Evolutionary conservation across 2,113 vertebrate genomes (phyloP), one percentile per base, ranked within the genome.

Genomic region (Diadophis punctatus): DNA sequence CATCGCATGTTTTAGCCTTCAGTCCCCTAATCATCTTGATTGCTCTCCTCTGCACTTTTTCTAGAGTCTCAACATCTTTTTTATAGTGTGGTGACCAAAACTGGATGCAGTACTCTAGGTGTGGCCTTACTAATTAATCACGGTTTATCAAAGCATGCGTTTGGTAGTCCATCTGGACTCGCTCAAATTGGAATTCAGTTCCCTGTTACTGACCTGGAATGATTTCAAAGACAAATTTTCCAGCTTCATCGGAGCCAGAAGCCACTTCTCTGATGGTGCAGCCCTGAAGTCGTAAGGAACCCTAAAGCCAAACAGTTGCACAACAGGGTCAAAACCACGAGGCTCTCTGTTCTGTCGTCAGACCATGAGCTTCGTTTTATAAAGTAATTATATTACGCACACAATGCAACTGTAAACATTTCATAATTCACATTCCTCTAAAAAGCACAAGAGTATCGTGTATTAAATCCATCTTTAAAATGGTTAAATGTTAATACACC

Each of bases 191-290:
- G 8, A 80, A 18, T 80, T 39, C n/a, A 80, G 68, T 3, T 39
- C 68, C 68, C n/a, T 80, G 27, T 25, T 43, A 88, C 98, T 96
- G 96, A 99, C 99, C 98, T 97, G 98, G 98, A 93, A 98, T 96
- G 92, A 99, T 98, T 96, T 99, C 99, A 1, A 99, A 99, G 92
- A 99, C 98, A 96, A 98, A 99, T 90, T 98, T 99, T 56, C 98
- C 98, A 0, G 97, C 97, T 58, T 99, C 99, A 34, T 99, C 99
- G 0, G 98, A 96, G 93, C 97, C 98, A 2, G 93, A 94, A 55
- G 98, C 96, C 10, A 99, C 96, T 95, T 99, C 98, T 25, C 97
- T 98, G 91, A 99, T 96, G 91, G 98, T 98, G 94, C 98, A 98
- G 92, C 98, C 98, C 55, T 97, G 98, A 48, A 99, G 97, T 90